Evolutionary conservation across 2,113 vertebrate species (phyloP).

Genomic region (Paramisgurnus dabryanus): DNA sequence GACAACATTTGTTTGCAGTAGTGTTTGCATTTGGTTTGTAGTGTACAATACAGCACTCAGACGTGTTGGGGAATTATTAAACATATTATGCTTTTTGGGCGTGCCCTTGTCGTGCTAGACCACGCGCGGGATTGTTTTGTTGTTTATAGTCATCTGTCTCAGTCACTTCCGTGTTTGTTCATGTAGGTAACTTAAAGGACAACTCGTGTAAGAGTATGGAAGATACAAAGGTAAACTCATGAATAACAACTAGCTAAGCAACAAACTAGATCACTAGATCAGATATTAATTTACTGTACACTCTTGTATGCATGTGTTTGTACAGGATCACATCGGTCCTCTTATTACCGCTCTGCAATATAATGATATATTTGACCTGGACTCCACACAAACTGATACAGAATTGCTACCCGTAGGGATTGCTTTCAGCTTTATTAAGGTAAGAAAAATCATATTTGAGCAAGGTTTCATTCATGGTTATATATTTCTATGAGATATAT

Average conservation of each 20-base stretch:
- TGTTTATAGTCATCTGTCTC: neutral
- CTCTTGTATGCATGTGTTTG: neutral
- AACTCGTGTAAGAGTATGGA: neutral
- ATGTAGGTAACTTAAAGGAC: neutral
- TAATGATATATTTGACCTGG: conserved; percentile 67
- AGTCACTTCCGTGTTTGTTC: neutral
- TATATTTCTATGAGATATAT: neutral
- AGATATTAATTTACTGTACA: neutral
- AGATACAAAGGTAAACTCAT: conserved; percentile 14
- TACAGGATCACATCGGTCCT: conserved; percentile 65
- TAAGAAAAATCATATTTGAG: conserved; percentile 37
- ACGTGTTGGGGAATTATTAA: neutral
- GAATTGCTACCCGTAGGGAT: conserved; percentile 61
- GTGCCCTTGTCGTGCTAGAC: neutral
- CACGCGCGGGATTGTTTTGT: neutral
- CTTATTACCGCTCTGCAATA: conserved; percentile 72
- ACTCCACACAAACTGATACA: conserved; percentile 58
- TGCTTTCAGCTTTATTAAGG: conserved; percentile 70
- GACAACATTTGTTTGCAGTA: neutral
- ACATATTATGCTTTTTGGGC: neutral
- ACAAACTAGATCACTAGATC: too few species aligned
- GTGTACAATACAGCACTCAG: neutral
- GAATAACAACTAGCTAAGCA: neutral
- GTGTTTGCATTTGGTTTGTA: too few species aligned
- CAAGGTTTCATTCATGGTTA: neutral